These are phyloP conservation scores for Bombus huntii DNA, from an alignment of 1,140 invertebrate genomes.

Conservation along the genomic window DNA sequence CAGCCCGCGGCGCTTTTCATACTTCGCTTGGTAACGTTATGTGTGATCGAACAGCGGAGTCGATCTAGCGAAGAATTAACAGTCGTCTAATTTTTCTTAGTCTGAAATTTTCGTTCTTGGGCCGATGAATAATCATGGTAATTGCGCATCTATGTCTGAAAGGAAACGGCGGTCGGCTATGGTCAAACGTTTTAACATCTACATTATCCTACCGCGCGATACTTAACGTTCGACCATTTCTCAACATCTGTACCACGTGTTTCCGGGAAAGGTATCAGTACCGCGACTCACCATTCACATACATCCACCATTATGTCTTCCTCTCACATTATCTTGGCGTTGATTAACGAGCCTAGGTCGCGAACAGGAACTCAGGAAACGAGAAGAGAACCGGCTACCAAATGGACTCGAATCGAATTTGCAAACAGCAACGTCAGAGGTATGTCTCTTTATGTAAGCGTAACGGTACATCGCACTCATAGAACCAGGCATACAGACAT, in stretches of 20 bases:
- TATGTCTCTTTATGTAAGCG: not conserved
- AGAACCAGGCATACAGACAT: no score
- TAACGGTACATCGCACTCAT: not conserved
- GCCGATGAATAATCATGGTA: not conserved
- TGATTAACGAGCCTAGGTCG: slow-evolving; percentile 51
- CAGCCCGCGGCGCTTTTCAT: slow-evolving; percentile 42
- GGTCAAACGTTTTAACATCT: slow-evolving; percentile 28
- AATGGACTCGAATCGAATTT: slow-evolving; percentile 55
- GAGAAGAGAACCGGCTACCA: not conserved
- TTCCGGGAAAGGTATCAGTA: slow-evolving; percentile 44
- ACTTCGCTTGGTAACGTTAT: not conserved
- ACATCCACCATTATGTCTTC: slow-evolving; percentile 51
- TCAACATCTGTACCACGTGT: slow-evolving; percentile 28
- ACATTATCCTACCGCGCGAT: slow-evolving; percentile 7
- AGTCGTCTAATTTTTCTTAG: slow-evolving; percentile 12
- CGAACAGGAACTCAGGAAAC: slow-evolving; percentile 49
- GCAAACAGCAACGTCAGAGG: slow-evolving; percentile 27
- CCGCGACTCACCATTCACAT: slow-evolving; percentile 38
- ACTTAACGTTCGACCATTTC: slow-evolving; percentile 40
- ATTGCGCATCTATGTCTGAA: not conserved
- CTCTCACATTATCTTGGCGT: slow-evolving; percentile 51
- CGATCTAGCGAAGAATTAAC: slow-evolving; percentile 19
- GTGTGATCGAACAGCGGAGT: not conserved
- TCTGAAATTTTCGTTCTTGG: not conserved
- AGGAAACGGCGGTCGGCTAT: not conserved